phyloP scores from a whole-genome alignment of 2,888 invertebrate genomes.

The Coecobrya sp. region DNA sequence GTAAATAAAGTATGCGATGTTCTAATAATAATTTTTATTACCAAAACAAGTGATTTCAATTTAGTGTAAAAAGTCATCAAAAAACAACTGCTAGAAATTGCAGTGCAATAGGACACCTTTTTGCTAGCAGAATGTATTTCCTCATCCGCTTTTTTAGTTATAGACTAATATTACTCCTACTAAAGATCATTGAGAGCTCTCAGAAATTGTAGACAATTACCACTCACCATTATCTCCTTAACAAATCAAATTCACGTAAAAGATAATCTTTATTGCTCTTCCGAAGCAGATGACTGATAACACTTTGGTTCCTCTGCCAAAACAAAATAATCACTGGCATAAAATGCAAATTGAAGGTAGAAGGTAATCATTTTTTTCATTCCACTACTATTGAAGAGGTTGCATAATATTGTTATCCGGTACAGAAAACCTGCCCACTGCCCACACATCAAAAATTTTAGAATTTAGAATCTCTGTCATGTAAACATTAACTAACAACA shows the following conservation, averaged over 20 bases:
- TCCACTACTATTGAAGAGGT: too few relatives aligned
- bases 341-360: neutral
- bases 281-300: neutral
- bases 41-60: too few relatives aligned
- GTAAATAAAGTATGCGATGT: too few relatives aligned
- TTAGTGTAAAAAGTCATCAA: too few relatives aligned
- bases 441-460: too few relatives aligned
- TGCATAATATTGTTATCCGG: too few relatives aligned
- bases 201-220: neutral
- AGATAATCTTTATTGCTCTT: neutral
- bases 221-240: neutral
- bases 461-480: neutral
- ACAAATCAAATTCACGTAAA: constrained; percentile 16
- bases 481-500: neutral
- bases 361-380: neutral
- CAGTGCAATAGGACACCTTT: too few relatives aligned
- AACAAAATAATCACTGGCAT: neutral
- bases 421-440: too few relatives aligned
- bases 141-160: neutral
- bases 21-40: too few relatives aligned
- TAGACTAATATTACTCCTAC: neutral
- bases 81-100: too few relatives aligned
- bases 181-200: neutral
- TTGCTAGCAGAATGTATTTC: neutral
- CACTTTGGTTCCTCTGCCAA: neutral